Conservation (phyloP, 2,888 invertebrate genomes). For the Morinoia aosen region DNA sequence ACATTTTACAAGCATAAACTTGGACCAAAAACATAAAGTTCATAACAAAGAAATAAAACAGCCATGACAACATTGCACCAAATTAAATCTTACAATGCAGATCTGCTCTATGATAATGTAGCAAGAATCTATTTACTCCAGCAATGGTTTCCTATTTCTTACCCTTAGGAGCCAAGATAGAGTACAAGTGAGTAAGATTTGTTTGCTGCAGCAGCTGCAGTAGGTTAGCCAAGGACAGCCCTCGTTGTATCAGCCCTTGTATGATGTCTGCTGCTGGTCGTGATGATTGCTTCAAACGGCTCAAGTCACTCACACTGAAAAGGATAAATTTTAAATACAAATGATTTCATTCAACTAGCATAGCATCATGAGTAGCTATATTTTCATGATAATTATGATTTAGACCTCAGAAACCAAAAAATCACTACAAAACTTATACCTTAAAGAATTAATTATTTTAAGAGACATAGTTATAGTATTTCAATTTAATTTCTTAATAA, state of each 20-base stretch:
- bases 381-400: too few relatives aligned
- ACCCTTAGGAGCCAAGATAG: slow-evolving; percentile 39
- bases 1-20: too few relatives aligned
- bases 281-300: neutral
- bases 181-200: neutral
- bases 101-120: neutral
- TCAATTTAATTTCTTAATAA: too few relatives aligned
- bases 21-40: too few relatives aligned
- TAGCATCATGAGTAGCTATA: neutral
- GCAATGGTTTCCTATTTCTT: neutral
- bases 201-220: slow-evolving; percentile 43
- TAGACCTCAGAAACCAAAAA: too few relatives aligned
- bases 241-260: slow-evolving; percentile 8
- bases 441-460: too few relatives aligned
- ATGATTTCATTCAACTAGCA: neutral
- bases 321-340: neutral
- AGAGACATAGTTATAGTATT: too few relatives aligned
- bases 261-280: neutral
- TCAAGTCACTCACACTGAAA: slow-evolving; percentile 37
- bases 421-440: too few relatives aligned
- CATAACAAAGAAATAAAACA: too few relatives aligned
- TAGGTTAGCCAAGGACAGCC: slow-evolving; percentile 20
- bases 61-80: neutral
- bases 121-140: neutral
- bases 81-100: neutral